phyloP scores from a whole-genome alignment of 2,797 vertebrate species.

The Urosaurus nigricauda region DNA sequence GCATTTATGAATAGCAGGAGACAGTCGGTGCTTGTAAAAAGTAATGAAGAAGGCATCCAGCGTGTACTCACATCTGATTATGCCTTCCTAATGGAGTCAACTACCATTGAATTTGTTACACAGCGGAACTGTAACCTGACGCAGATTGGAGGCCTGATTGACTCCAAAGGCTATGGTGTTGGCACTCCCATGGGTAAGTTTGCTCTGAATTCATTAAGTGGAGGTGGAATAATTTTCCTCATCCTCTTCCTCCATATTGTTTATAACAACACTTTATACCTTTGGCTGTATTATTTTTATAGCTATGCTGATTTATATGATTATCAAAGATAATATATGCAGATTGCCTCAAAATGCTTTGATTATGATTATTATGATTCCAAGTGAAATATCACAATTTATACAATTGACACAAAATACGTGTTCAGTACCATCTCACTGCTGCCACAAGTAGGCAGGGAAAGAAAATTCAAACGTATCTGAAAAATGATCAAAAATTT shows the following conservation, averaged over 20 bases:
- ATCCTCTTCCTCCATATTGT: too few species aligned
- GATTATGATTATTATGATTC: neutral
- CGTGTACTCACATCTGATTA: slow-evolving; percentile 97
- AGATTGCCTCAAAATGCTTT: too few species aligned
- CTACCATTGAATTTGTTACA: slow-evolving; percentile 95
- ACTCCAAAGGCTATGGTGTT: slow-evolving; percentile 96
- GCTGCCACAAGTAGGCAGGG: neutral
- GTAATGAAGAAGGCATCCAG: slow-evolving; percentile 95
- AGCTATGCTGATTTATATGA: neutral
- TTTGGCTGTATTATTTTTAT: neutral
- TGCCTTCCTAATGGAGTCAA: slow-evolving; percentile 98
- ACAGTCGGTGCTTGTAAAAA: slow-evolving; percentile 96
- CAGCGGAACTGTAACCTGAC: slow-evolving; percentile 99
- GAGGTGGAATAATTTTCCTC: too few species aligned
- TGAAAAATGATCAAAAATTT: too few species aligned
- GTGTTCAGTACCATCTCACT: neutral
- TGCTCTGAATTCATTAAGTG: slow-evolving; percentile 63
- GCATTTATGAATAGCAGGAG: slow-evolving; percentile 98
- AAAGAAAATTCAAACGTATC: neutral
- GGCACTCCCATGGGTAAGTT: slow-evolving; percentile 97
- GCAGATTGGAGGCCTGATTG: slow-evolving; percentile 96
- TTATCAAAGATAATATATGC: neutral
- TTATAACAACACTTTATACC: neutral
- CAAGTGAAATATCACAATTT: neutral
- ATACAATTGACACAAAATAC: neutral